Evolutionary conservation across 2,888 invertebrate species (phyloP).

Genomic region (Tipula helvola): DNA sequence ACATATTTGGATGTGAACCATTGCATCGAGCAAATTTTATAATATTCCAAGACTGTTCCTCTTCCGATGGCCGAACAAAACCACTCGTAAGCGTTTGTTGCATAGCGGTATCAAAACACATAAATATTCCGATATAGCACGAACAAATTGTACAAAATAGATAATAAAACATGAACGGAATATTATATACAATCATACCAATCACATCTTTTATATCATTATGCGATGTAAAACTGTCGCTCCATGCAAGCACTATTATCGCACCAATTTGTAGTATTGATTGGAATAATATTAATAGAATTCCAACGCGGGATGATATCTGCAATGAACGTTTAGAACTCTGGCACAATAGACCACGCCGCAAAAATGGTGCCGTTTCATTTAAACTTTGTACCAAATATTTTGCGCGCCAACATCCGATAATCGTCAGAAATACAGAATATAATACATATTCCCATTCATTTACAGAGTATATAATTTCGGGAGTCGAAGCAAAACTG

Average conservation of each 20-base stretch:
- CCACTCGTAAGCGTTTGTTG: conserved; percentile 9
- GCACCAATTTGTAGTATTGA: neutral
- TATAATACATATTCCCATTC: conserved; percentile 5
- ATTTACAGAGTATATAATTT: neutral
- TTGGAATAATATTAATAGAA: neutral
- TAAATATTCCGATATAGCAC: conserved; percentile 9
- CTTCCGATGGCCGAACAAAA: neutral
- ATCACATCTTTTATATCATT: neutral
- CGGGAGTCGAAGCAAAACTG: neutral
- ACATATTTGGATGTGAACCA: conserved; percentile 9
- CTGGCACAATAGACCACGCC: conserved; percentile 11
- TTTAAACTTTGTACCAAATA: neutral
- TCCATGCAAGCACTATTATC: neutral
- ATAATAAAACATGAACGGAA: conserved; percentile 12
- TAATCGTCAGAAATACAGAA: neutral
- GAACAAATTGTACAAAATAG: conserved; percentile 11
- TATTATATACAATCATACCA: neutral
- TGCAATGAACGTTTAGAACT: conserved; percentile 5
- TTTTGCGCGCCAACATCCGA: neutral
- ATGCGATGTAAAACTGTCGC: neutral
- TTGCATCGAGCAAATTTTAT: conserved; percentile 8
- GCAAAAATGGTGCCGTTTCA: neutral
- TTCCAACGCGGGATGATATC: neutral
- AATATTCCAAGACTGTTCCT: neutral
- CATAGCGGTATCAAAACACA: conserved; percentile 13